A percentile compares a stretch with the other conserved stretches of the same genome.
phyloP scores from a whole-genome alignment of 2,797 vertebrate species.

The Novumbra hubbsi region DNA sequence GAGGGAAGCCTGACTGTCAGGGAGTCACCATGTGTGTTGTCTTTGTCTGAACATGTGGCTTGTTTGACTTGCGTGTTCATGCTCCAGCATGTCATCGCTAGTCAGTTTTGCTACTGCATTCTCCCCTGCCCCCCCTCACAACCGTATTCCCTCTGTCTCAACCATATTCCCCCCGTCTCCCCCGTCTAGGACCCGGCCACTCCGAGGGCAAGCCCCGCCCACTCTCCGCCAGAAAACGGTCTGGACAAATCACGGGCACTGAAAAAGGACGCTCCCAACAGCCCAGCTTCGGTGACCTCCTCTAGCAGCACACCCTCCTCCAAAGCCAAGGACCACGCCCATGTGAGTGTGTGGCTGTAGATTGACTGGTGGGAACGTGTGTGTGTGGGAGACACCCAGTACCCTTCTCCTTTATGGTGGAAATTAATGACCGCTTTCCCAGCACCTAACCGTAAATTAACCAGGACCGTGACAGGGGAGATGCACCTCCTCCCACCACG shows the following conservation, averaged over 20 bases:
- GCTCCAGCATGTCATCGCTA: constrained; percentile 58
- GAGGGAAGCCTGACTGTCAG: background rate
- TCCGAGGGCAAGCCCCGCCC: constrained; percentile 88
- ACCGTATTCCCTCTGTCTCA: constrained; percentile 30
- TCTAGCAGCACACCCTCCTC: constrained; percentile 96
- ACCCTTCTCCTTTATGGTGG: constrained; percentile 69
- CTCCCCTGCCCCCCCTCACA: constrained; percentile 50
- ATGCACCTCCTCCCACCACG: background rate
- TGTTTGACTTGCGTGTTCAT: constrained; percentile 71
- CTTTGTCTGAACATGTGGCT: constrained; percentile 69
- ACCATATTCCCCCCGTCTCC: background rate
- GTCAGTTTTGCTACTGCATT: constrained; percentile 64
- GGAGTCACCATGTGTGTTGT: constrained; percentile 36
- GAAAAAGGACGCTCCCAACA: constrained; percentile 92
- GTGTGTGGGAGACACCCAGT: constrained; percentile 42
- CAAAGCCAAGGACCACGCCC: constrained; percentile 93
- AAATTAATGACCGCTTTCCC: constrained; percentile 67
- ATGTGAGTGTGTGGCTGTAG: constrained; percentile 40
- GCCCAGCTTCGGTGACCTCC: constrained; percentile 93
- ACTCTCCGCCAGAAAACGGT: constrained; percentile 92
- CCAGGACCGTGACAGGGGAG: constrained; percentile 40
- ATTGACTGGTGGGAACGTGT: constrained; percentile 11
- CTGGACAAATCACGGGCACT: constrained; percentile 87
- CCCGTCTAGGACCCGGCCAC: constrained; percentile 85
- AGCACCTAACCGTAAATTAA: constrained; percentile 58